phyloP scores from a whole-genome alignment of 1,140 invertebrate genomes.

The Trichonephila clavipes region DNA sequence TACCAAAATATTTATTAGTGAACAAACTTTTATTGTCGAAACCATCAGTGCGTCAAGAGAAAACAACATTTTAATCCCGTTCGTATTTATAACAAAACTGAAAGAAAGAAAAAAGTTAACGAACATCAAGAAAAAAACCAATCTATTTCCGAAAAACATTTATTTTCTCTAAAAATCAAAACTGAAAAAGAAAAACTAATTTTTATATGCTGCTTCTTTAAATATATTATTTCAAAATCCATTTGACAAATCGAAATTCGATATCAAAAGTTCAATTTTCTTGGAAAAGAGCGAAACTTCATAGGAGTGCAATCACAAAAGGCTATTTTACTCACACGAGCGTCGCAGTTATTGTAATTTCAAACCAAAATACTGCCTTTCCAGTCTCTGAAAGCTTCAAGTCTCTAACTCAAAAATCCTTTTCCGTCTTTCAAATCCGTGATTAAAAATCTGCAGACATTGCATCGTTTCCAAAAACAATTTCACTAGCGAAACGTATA shows the following conservation, averaged over 20 bases:
- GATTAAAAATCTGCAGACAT: not conserved
- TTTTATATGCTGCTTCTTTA: conserved; percentile 16
- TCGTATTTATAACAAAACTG: not conserved
- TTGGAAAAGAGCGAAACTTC: not conserved
- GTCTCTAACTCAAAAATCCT: not conserved
- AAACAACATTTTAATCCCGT: not conserved
- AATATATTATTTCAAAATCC: conserved; percentile 66
- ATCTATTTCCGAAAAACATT: not conserved
- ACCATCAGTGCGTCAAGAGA: not conserved
- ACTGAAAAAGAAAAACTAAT: not conserved
- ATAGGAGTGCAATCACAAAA: conserved; percentile 32
- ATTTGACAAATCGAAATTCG: conserved; percentile 61
- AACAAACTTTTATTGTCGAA: too few species aligned
- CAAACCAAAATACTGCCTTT: conserved; percentile 7
- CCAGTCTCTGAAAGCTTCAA: not conserved
- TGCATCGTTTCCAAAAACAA: conserved; percentile 4
- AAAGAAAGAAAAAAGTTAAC: not conserved
- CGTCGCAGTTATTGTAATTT: conserved; percentile 20
- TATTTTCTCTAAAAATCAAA: not conserved
- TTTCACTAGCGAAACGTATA: not conserved
- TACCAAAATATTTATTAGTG: too few species aligned
- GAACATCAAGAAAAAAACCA: not conserved
- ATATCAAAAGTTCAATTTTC: conserved; percentile 51
- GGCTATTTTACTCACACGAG: conserved; percentile 30
- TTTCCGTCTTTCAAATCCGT: not conserved